These are phyloP conservation scores for Epirrita christyi DNA, from an alignment of 2,888 invertebrate species.

Conservation along the genomic window DNA sequence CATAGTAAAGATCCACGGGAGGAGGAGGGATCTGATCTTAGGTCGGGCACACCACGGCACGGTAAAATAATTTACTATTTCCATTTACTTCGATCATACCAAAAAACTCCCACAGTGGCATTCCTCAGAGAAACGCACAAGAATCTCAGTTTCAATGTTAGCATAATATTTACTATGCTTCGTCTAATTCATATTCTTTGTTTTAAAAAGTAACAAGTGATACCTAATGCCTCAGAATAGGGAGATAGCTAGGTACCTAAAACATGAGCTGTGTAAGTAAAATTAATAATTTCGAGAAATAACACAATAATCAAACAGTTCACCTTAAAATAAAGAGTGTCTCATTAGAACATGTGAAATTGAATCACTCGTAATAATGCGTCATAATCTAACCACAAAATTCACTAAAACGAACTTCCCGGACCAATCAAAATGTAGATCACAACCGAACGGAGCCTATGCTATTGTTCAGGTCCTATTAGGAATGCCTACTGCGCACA, in stretches of 20 bases:
- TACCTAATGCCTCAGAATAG: background rate
- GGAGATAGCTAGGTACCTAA: no score
- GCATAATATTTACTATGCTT: constrained; percentile 7
- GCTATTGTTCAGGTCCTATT: constrained; percentile 41
- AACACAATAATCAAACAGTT: no score
- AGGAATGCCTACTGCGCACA: constrained; percentile 40
- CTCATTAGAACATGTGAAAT: no score
- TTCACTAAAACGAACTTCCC: constrained; percentile 12
- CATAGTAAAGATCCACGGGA: no score
- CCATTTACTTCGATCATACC: background rate
- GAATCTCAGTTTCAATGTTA: constrained; percentile 1
- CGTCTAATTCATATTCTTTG: constrained; percentile 10
- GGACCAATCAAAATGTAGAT: constrained; percentile 34
- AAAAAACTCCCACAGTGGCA: background rate
- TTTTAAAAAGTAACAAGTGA: constrained; percentile 1
- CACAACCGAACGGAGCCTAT: constrained; percentile 20
- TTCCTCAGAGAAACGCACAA: background rate
- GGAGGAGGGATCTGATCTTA: no score
- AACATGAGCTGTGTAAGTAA: no score
- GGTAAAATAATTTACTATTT: background rate
- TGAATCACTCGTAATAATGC: no score
- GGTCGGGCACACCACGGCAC: no score
- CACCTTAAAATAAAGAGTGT: no score
- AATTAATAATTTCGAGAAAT: no score
- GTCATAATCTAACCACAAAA: constrained; percentile 3